These are phyloP conservation scores for Merops nubicus DNA, from an alignment of 2,113 vertebrate genomes.

Conservation along the genomic window DNA sequence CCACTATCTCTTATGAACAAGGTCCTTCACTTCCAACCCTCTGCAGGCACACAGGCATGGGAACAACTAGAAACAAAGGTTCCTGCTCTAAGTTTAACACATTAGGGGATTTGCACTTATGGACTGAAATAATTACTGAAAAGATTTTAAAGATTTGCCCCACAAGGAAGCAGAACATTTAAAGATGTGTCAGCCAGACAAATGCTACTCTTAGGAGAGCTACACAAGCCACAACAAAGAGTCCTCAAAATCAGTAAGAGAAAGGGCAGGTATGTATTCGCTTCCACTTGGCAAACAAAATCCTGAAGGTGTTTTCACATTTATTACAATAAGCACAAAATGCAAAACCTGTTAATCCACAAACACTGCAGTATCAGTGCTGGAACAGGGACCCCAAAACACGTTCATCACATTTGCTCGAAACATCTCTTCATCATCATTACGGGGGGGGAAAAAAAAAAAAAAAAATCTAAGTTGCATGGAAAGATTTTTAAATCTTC, in stretches of 20 bases:
- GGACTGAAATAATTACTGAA: neutral
- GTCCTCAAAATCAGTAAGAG: neutral
- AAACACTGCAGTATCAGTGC: neutral
- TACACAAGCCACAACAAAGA: neutral
- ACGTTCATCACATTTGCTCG: neutral
- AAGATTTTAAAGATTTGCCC: neutral
- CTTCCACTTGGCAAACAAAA: conserved; percentile 20
- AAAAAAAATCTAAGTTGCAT: neutral
- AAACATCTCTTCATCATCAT: neutral
- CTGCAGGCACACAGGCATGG: neutral
- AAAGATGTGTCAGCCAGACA: neutral
- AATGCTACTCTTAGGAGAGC: neutral
- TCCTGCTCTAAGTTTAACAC: neutral
- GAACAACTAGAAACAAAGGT: neutral
- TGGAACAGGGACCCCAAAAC: neutral
- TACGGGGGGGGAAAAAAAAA: too few relatives aligned
- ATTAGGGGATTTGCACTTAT: neutral
- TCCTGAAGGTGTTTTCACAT: neutral
- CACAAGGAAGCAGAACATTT: neutral
- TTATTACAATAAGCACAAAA: conserved; percentile 21
- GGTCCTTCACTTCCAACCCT: neutral
- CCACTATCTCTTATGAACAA: neutral
- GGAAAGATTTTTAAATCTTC: neutral
- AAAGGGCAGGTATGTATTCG: neutral
- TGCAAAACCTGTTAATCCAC: conserved; percentile 43